These are phyloP conservation scores for Magallana ariakensis DNA, from an alignment of 1,140 invertebrate genomes.

Conservation along the genomic window DNA sequence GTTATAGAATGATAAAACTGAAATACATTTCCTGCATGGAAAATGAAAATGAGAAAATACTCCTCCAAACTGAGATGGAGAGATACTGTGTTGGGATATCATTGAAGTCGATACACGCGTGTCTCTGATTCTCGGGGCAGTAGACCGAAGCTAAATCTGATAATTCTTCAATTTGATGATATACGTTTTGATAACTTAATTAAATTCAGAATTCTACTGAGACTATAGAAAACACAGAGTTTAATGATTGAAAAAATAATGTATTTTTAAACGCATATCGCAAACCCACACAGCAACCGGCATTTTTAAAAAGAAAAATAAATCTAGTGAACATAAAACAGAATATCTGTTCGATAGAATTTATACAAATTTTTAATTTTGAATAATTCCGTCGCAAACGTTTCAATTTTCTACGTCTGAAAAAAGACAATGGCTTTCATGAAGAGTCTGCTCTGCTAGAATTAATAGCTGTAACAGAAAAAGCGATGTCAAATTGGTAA, in stretches of 20 bases:
- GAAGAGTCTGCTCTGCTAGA: background rate
- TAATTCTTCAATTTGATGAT: conserved; percentile 38
- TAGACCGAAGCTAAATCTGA: conserved; percentile 37
- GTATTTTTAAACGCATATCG: too few species aligned
- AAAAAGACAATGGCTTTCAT: conserved; percentile 34
- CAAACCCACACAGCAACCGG: too few species aligned
- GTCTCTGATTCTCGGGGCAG: conserved; percentile 1
- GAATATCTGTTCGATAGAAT: too few species aligned
- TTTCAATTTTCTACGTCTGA: too few species aligned
- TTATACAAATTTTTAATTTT: too few species aligned
- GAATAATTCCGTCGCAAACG: too few species aligned
- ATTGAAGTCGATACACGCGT: conserved; percentile 31
- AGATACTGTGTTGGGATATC: conserved; percentile 3
- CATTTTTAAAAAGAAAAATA: too few species aligned
- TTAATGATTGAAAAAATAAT: too few species aligned
- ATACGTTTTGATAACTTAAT: conserved; percentile 38
- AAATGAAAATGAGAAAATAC: conserved; percentile 43
- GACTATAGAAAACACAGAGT: background rate
- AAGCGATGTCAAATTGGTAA: conserved; percentile 44
- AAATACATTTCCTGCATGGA: conserved; percentile 44
- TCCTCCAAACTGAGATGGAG: conserved; percentile 33
- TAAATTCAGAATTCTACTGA: conserved; percentile 30
- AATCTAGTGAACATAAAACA: too few species aligned
- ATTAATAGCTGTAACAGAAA: conserved; percentile 34
- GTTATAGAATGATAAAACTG: conserved; percentile 52